A percentile compares a stretch with the other conserved stretches of the same genome.
Conservation (phyloP, 2,888 invertebrate species). For the Kuschelorhynchus macadamiae region DNA sequence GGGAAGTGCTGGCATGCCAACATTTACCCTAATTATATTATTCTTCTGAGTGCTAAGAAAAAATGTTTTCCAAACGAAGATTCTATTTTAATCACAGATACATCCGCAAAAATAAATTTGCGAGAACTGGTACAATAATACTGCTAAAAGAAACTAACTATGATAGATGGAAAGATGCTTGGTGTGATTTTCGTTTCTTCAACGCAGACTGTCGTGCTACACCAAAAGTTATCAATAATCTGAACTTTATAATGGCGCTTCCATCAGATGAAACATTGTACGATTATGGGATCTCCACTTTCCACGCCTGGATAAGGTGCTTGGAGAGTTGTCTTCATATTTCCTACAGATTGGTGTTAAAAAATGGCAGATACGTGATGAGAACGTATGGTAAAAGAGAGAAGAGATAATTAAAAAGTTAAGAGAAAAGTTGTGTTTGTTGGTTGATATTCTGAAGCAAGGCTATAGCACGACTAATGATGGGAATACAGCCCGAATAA, state of each 20-base stretch:
- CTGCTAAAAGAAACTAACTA: constrained; percentile 45
- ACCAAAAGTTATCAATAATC: constrained; percentile 31
- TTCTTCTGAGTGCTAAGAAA: too few species aligned
- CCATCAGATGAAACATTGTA: constrained; percentile 5
- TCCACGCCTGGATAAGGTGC: too few species aligned
- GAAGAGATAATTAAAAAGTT: constrained; percentile 14
- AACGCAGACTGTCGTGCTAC: constrained; percentile 26
- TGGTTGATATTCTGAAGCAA: constrained; percentile 34
- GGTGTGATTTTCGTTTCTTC: constrained; percentile 30
- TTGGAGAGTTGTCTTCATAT: constrained; percentile 29
- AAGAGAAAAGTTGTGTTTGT: constrained; percentile 32
- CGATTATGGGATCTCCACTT: constrained; percentile 35
- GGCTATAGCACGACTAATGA: constrained; percentile 37
- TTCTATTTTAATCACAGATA: too few species aligned
- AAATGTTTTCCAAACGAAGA: too few species aligned
- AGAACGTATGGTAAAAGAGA: constrained; percentile 5
- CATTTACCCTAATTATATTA: too few species aligned
- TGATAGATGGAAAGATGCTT: constrained; percentile 47
- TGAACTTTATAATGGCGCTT: constrained; percentile 24
- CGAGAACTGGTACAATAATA: too few species aligned
- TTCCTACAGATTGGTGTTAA: constrained; percentile 5
- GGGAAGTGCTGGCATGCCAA: too few species aligned
- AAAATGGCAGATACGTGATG: constrained; percentile 25
- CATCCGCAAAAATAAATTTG: too few species aligned
- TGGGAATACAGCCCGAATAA: constrained; percentile 31